These are phyloP conservation scores for Gymnothorax javanicus DNA, from an alignment of 2,797 vertebrate genomes.

Conservation along the genomic window DNA sequence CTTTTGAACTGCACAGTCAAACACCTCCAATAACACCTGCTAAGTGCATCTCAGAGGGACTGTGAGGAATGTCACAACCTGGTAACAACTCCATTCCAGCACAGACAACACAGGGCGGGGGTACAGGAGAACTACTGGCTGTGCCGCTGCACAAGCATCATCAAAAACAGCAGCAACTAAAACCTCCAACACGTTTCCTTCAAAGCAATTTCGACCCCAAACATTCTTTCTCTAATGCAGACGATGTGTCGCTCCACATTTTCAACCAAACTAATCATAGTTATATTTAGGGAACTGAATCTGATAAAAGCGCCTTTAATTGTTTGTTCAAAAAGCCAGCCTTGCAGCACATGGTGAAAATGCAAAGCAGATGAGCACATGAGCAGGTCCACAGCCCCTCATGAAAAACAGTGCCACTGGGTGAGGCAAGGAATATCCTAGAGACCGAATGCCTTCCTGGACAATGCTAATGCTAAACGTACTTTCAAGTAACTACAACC, in stretches of 20 bases:
- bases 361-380: background rate
- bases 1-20: background rate
- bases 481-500: too few species aligned
- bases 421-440: background rate
- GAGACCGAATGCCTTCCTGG: background rate
- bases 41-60: background rate
- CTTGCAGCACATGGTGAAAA: background rate
- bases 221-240: background rate
- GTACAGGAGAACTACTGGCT: background rate
- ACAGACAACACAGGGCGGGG: background rate
- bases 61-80: slow-evolving; percentile 5
- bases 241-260: background rate
- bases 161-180: background rate
- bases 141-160: background rate
- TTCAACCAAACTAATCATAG: background rate
- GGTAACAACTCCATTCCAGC: background rate
- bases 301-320: background rate
- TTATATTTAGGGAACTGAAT: background rate
- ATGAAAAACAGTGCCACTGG: background rate
- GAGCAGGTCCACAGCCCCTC: background rate
- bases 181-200: background rate
- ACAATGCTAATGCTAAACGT: background rate
- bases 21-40: background rate
- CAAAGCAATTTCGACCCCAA: background rate
- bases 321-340: background rate